Conservation (phyloP, 2,797 vertebrate genomes). For the Enteromius fasciolatus region DNA sequence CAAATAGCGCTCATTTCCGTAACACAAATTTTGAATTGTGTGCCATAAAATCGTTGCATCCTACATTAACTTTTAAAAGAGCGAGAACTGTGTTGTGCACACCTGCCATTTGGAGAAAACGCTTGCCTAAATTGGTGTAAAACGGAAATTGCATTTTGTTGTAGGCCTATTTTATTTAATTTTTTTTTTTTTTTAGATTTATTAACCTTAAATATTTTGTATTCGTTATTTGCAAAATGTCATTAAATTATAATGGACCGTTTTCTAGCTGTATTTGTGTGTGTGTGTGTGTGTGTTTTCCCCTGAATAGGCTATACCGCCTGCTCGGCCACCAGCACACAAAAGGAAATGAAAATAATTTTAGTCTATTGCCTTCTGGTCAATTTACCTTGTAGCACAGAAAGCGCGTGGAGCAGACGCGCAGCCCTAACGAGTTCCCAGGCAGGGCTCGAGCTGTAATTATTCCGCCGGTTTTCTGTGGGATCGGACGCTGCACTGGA, state of each 20-base stretch:
- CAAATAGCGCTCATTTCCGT: constrained; percentile 57
- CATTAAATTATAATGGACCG: constrained; percentile 53
- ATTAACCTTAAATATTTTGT: neutral
- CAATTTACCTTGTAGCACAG: constrained; percentile 95
- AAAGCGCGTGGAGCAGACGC: constrained; percentile 74
- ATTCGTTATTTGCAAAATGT: constrained; percentile 14
- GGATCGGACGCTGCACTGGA: constrained; percentile 98
- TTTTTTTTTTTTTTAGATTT: neutral
- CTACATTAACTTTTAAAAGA: constrained; percentile 54
- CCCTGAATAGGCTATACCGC: constrained; percentile 54
- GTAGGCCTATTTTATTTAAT: neutral
- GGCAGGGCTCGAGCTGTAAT: constrained; percentile 93
- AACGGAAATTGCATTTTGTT: constrained; percentile 17
- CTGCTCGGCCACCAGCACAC: constrained; percentile 82
- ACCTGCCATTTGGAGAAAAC: constrained; percentile 37
- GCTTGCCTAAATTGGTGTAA: neutral
- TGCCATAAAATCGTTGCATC: constrained; percentile 51
- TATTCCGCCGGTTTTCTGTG: constrained; percentile 93
- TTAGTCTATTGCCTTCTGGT: constrained; percentile 98
- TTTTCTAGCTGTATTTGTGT: constrained; percentile 62
- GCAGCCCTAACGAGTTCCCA: constrained; percentile 92
- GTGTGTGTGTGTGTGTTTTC: neutral
- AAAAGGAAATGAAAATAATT: constrained; percentile 99
- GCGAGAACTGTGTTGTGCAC: neutral
- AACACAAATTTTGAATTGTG: constrained; percentile 37